phyloP scores from a whole-genome alignment of 1,140 invertebrate genomes.

The Drosophila rhopaloa region DNA sequence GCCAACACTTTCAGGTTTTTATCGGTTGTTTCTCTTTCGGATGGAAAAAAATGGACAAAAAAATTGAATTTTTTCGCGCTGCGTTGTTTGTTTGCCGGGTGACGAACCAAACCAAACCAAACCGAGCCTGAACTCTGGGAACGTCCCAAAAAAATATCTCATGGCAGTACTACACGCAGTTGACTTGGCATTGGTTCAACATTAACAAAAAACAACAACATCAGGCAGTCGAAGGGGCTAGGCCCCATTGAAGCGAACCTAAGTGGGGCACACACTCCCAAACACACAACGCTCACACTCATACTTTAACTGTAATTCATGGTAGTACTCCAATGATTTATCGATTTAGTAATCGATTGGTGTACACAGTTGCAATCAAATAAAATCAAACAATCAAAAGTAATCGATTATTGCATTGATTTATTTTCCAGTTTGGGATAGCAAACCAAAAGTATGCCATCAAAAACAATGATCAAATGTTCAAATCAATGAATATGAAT shows the following conservation, averaged over 20 bases:
- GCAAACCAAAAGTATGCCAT: background rate
- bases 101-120: conserved; percentile 53
- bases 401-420: conserved; percentile 12
- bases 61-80: conserved; percentile 45
- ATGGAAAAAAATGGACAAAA: conserved; percentile 20
- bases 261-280: conserved; percentile 62
- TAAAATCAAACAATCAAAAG: conserved; percentile 26
- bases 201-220: conserved; percentile 41
- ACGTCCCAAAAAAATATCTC: conserved; percentile 63
- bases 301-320: conserved; percentile 42
- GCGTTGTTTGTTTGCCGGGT: conserved; percentile 66
- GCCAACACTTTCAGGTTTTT: conserved; percentile 53
- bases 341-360: conserved; percentile 40
- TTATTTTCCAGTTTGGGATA: conserved; percentile 9
- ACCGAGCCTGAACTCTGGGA: conserved; percentile 55
- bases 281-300: conserved; percentile 4
- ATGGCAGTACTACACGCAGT: conserved; percentile 56
- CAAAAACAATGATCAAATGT: background rate
- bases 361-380: conserved; percentile 39
- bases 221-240: conserved; percentile 37
- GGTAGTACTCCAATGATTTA: conserved; percentile 39
- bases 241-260: conserved; percentile 51
- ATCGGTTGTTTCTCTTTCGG: conserved; percentile 44
- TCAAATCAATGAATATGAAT: background rate
- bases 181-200: conserved; percentile 75